These are phyloP conservation scores for Balaenoptera acutorostrata DNA, from an alignment of 2,113 vertebrate genomes.

Conservation along the genomic window DNA sequence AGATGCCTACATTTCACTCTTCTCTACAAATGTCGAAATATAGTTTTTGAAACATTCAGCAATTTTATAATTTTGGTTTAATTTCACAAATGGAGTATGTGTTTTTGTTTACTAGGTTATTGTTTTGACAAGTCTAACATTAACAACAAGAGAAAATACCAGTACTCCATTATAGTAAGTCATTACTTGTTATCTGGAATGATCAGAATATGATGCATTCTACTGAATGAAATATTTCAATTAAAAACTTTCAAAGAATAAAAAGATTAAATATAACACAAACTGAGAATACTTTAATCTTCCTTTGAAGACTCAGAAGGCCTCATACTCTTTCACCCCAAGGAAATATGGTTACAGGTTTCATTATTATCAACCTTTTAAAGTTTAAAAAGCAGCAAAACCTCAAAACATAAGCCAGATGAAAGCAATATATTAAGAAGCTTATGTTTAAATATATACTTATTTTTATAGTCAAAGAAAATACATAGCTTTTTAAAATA, in stretches of 20 bases:
- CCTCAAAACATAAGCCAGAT: neutral
- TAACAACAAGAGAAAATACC: neutral
- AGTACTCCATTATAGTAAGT: neutral
- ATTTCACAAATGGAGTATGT: neutral
- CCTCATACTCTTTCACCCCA: neutral
- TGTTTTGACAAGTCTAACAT: neutral
- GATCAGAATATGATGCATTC: neutral
- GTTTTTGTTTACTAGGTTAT: neutral
- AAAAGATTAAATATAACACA: neutral
- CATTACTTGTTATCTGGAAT: neutral
- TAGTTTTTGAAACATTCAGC: neutral
- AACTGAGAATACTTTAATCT: neutral
- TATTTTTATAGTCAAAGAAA: neutral
- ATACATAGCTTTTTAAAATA: neutral
- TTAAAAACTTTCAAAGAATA: neutral
- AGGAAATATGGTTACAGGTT: neutral
- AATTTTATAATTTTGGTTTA: neutral
- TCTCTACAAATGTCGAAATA: neutral
- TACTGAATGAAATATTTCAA: slow-evolving; percentile 11
- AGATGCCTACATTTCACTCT: neutral
- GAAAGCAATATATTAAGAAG: neutral
- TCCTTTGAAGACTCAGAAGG: neutral
- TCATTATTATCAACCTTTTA: neutral
- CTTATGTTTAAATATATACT: neutral
- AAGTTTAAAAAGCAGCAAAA: neutral